Evolutionary conservation across 2,888 invertebrate genomes (phyloP), one percentile per base, ranked within the genome.

Genomic region (Molorchus minor): DNA sequence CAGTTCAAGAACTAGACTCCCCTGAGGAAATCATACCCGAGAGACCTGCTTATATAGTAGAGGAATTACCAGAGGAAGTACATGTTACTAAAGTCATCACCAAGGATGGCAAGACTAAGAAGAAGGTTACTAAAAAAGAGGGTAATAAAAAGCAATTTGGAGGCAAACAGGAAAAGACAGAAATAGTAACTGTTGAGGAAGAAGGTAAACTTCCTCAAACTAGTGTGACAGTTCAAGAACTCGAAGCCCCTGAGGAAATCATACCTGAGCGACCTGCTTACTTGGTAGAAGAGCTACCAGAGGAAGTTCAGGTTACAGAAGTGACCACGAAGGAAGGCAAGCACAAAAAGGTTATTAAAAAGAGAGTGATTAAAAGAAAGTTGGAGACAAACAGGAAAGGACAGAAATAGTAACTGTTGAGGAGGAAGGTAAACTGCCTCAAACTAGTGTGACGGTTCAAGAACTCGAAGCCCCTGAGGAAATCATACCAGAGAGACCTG

Each of bases 351-450:
- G 62, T 73, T 2, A 65, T 72, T 12, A 80, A 74, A 55, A 79
- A 77, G 59, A 73, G 76, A 16, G 74, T 77, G 0, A 77, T 75
- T 19, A 51, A 77, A 65, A 78, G 67, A 71, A 72, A 19, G 74
- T 69, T 16, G 78, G 71, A 2, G 73, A 66, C 17, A 61, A 77
- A 70, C 46, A 75, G 65, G 75, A 81, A 74, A 65, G 68, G 25
- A 73, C 75, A 53, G 81, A 82, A 75, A 82, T 84, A 59, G 78
- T 81, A 59, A 83, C 82, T 0, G 73, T 81, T 40, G 81, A 82
- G 62, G 82, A 83, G 73, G 82, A 82, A 59, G 82, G 80, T 38
- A 79, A 82, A 64, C 49, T 79, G 62, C 82, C 78, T 5, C 72
- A 80, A 53, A 78, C 80, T 3, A 74, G 79, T 1, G 79, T 84